Evolutionary conservation across 2,888 invertebrate species (phyloP).

Genomic region (Hemistola chrysoprasaria): DNA sequence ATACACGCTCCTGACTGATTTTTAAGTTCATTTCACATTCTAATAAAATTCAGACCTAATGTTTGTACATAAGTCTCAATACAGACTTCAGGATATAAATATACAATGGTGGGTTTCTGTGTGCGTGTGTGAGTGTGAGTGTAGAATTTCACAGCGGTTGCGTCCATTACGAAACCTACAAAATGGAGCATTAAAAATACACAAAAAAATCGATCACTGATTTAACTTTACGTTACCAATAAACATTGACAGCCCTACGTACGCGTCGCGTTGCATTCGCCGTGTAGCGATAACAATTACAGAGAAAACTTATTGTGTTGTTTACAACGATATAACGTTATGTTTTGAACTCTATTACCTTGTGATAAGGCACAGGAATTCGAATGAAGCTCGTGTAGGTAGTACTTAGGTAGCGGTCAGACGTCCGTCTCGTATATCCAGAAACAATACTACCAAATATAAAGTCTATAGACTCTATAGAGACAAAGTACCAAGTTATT

Average conservation of each 20-base stretch:
- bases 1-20: too few species aligned
- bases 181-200: too few species aligned
- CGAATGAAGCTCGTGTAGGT: conserved; percentile 24
- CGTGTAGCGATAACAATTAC: conserved; percentile 69
- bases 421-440: conserved; percentile 24
- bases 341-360: conserved; percentile 23
- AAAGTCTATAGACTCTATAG: too few species aligned
- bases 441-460: neutral
- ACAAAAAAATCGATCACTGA: neutral
- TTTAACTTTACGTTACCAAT: conserved; percentile 14
- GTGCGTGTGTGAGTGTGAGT: too few species aligned
- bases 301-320: conserved; percentile 59
- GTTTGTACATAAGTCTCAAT: too few species aligned
- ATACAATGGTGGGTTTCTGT: too few species aligned
- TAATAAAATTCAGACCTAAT: too few species aligned
- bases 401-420: conserved; percentile 24
- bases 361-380: conserved; percentile 6
- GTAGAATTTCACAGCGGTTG: too few species aligned
- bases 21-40: too few species aligned
- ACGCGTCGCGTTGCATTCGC: conserved; percentile 44
- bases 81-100: too few species aligned
- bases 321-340: conserved; percentile 28
- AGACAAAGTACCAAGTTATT: too few species aligned
- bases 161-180: too few species aligned
- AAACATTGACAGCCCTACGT: conserved; percentile 34